Evolutionary conservation across 1,140 invertebrate genomes (phyloP).

Genomic region (Micrasema longulum): DNA sequence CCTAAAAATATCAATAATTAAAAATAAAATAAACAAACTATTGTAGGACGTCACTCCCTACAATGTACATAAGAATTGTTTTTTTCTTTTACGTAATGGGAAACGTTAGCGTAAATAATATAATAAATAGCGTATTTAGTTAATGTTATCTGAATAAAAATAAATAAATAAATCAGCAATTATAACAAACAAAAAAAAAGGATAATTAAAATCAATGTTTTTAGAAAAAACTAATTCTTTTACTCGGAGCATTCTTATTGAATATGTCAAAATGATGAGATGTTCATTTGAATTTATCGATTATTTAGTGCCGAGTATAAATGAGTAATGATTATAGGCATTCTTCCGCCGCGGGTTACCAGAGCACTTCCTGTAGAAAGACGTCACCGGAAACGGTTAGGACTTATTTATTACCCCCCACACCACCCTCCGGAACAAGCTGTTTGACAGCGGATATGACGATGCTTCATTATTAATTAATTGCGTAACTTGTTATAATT

Average conservation of each 20-base stretch:
- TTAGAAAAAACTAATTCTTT: neutral
- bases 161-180: no score
- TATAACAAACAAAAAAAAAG: neutral
- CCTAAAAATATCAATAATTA: no score
- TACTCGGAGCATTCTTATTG: no score
- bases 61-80: no score
- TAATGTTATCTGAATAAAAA: no score
- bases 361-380: neutral
- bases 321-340: neutral
- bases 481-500: neutral
- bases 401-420: conserved; percentile 4
- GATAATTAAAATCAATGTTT: neutral
- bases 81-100: no score
- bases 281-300: neutral
- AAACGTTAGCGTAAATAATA: no score
- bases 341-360: neutral
- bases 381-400: conserved; percentile 15
- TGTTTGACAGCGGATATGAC: conserved; percentile 8
- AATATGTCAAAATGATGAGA: neutral
- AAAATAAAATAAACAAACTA: no score
- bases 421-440: conserved; percentile 15
- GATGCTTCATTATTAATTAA: conserved; percentile 3
- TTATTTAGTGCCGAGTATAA: no score
- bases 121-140: no score
- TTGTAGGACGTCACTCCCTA: no score